Evolutionary conservation across 2,797 vertebrate genomes (phyloP).

Genomic region (Liasis olivaceus): DNA sequence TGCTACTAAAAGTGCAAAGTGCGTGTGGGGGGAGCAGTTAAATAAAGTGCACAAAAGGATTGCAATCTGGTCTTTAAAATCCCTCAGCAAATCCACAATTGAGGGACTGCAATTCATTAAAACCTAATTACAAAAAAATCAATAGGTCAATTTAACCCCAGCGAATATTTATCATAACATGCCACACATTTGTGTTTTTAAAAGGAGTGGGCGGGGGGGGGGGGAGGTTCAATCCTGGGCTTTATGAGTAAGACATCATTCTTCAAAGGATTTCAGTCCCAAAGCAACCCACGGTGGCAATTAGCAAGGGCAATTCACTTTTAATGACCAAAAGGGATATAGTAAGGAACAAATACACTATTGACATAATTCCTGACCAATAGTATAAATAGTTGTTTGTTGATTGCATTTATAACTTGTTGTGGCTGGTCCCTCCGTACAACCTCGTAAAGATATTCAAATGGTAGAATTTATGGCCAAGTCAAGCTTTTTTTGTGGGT

Average conservation of each 20-base stretch:
- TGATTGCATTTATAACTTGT: neutral
- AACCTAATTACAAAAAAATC: slow-evolving; percentile 67
- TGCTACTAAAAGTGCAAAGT: slow-evolving; percentile 1
- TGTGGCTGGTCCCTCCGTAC: neutral
- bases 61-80: slow-evolving; percentile 40
- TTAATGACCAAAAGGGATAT: slow-evolving; percentile 10
- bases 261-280: neutral
- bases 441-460: neutral
- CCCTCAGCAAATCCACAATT: slow-evolving; percentile 45
- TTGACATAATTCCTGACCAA: neutral
- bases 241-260: slow-evolving; percentile 45
- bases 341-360: slow-evolving; percentile 25
- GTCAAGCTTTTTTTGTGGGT: neutral
- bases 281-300: slow-evolving; percentile 40
- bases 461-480: neutral
- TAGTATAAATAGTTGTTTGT: neutral
- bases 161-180: slow-evolving; percentile 56
- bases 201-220: neutral
- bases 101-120: slow-evolving; percentile 66
- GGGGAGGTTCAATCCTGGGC: slow-evolving; percentile 9
- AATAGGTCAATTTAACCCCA: slow-evolving; percentile 66
- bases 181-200: slow-evolving; percentile 31
- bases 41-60: slow-evolving; percentile 33
- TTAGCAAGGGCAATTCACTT: slow-evolving; percentile 47
- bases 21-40: slow-evolving; percentile 1